phyloP scores from a whole-genome alignment of 2,797 vertebrate genomes.

The Anguilla marmorata region DNA sequence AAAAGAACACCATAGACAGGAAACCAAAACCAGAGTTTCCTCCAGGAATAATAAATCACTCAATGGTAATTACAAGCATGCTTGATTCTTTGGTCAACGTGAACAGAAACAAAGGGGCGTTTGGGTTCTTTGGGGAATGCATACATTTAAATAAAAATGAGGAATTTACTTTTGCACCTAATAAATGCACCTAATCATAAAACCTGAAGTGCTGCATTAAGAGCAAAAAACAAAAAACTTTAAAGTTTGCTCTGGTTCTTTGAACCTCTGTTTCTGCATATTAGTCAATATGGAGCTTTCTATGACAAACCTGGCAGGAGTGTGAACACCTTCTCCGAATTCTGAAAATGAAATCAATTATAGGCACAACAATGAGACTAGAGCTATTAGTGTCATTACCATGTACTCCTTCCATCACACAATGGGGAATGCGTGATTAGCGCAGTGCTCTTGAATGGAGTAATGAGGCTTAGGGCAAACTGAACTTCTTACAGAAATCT shows the following conservation, averaged over 20 bases:
- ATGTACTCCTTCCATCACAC: slow-evolving; percentile 7
- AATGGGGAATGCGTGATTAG: slow-evolving; percentile 4
- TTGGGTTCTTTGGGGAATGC: neutral
- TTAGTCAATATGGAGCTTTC: neutral
- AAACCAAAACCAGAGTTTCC: neutral
- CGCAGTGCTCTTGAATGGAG: neutral
- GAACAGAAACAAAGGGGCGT: neutral
- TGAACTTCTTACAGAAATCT: neutral
- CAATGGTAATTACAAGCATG: neutral
- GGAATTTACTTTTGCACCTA: neutral
- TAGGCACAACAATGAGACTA: neutral
- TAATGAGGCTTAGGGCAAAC: slow-evolving; percentile 1
- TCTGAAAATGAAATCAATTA: slow-evolving; percentile 22
- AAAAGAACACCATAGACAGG: neutral
- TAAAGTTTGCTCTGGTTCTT: neutral
- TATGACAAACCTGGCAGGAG: neutral
- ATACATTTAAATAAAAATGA: neutral
- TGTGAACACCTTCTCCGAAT: neutral
- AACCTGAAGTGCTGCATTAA: neutral
- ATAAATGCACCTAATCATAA: slow-evolving; percentile 2
- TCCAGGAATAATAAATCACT: neutral
- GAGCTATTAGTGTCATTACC: neutral
- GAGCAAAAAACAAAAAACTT: neutral
- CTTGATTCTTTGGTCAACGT: neutral
- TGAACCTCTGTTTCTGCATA: slow-evolving; percentile 5